phyloP scores from a whole-genome alignment of 2,797 vertebrate genomes.

The Rachycentron canadum region DNA sequence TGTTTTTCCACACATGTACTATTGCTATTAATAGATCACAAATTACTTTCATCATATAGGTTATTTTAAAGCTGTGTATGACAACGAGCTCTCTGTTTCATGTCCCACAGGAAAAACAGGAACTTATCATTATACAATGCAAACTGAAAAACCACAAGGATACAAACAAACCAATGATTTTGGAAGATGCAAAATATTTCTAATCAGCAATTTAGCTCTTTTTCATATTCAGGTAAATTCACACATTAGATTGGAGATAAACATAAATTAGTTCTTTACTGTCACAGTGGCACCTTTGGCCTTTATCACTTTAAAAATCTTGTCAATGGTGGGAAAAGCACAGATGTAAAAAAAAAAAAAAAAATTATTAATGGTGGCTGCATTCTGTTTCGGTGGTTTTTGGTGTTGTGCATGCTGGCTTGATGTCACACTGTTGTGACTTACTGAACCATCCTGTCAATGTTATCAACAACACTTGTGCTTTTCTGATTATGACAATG shows the following conservation, averaged over 20 bases:
- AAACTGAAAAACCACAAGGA: conserved; percentile 5
- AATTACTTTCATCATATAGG: conserved; percentile 29
- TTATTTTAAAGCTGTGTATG: conserved; percentile 21
- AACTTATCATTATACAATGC: conserved; percentile 2
- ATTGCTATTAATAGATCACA: conserved; percentile 37
- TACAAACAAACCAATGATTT: neutral
- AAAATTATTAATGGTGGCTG: neutral
- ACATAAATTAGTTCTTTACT: neutral
- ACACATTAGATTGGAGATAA: neutral
- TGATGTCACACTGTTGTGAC: neutral
- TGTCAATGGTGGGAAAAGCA: neutral
- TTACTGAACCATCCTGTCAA: conserved; percentile 4
- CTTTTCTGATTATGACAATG: neutral
- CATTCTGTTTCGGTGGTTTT: conserved; percentile 9
- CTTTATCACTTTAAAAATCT: conserved; percentile 1
- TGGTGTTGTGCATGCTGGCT: neutral
- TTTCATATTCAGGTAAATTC: conserved; percentile 3
- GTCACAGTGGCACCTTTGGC: neutral
- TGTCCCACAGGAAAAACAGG: conserved; percentile 32
- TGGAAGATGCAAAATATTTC: conserved; percentile 13
- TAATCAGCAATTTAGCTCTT: conserved; percentile 15
- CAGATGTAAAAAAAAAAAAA: neutral
- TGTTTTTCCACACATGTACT: conserved; percentile 12
- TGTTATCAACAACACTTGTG: neutral
- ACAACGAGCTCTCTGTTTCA: conserved; percentile 20